phyloP scores from a whole-genome alignment of 2,888 invertebrate genomes.

The Orthonevra nobilis region DNA sequence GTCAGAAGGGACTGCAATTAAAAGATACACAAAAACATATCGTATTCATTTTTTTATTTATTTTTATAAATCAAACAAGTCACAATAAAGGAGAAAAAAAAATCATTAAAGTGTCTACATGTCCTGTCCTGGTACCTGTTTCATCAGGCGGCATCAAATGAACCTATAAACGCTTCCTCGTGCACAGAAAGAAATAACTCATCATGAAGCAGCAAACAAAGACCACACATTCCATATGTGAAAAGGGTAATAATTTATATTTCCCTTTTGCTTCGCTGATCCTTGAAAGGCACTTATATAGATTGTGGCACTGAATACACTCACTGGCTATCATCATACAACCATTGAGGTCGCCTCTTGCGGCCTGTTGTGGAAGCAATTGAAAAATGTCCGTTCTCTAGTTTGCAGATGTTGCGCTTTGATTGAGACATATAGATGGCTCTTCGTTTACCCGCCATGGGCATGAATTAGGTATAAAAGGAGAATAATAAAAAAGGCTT shows the following conservation, averaged over 20 bases:
- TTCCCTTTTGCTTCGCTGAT: slow-evolving; percentile 41
- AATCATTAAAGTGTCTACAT: slow-evolving; percentile 49
- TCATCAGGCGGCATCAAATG: slow-evolving; percentile 38
- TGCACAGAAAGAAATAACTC: slow-evolving; percentile 55
- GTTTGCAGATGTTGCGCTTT: slow-evolving; percentile 57
- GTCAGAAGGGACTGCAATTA: slow-evolving; percentile 93
- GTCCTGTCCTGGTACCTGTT: slow-evolving; percentile 23
- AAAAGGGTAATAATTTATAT: slow-evolving; percentile 48
- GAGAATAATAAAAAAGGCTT: slow-evolving; percentile 54
- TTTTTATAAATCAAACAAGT: slow-evolving; percentile 22
- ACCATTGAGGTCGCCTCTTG: slow-evolving; percentile 49
- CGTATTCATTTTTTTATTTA: slow-evolving; percentile 20
- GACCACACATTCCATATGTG: slow-evolving; percentile 20
- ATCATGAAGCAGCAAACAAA: slow-evolving; percentile 35
- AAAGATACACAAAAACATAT: slow-evolving; percentile 66
- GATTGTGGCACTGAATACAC: slow-evolving; percentile 52
- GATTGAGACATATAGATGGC: no score
- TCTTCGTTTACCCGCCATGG: background rate
- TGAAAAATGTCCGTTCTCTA: slow-evolving; percentile 58
- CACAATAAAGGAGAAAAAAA: slow-evolving; percentile 45
- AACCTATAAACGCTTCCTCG: slow-evolving; percentile 61
- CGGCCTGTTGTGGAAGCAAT: slow-evolving; percentile 56
- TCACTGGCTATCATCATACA: slow-evolving; percentile 28
- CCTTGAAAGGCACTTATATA: slow-evolving; percentile 67
- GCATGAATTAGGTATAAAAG: slow-evolving; percentile 56